These are phyloP conservation scores for Amazonetta brasiliensis DNA, from an alignment of 2,797 vertebrate species.

Conservation along the genomic window DNA sequence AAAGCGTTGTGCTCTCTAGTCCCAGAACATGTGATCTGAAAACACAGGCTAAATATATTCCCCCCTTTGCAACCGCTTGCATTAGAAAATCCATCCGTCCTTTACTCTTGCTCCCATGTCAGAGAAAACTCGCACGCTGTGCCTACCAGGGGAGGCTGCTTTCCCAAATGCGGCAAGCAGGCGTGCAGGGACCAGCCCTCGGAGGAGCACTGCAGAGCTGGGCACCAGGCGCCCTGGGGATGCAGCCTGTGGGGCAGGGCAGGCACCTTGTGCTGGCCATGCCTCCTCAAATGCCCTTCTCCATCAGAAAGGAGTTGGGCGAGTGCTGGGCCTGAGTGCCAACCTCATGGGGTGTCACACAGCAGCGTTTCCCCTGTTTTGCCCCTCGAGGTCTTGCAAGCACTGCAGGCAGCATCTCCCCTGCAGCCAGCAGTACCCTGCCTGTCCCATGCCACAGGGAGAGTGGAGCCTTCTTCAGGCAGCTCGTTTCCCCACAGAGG, in stretches of 20 bases:
- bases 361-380: not conserved
- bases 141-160: not conserved
- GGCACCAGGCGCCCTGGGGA: not conserved
- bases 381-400: not conserved
- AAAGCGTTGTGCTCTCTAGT: constrained; percentile 8
- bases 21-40: constrained; percentile 42
- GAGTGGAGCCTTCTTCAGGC: not conserved
- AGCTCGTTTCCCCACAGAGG: not conserved
- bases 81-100: constrained; percentile 26
- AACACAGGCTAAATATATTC: constrained; percentile 56
- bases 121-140: not conserved
- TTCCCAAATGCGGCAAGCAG: not conserved
- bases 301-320: not conserved
- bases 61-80: not conserved
- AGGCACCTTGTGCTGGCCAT: not conserved
- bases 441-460: not conserved
- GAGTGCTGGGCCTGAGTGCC: accelerated
- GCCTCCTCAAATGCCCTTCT: not conserved
- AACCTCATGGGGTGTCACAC: not conserved
- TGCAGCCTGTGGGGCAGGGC: not conserved
- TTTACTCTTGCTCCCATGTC: not conserved
- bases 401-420: not conserved
- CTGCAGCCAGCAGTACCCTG: accelerated
- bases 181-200: accelerated
- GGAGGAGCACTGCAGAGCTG: not conserved